A percentile compares a stretch with the other conserved stretches of the same genome.
Conservation (phyloP, 2,113 vertebrate species). For the Lonchura striata region DNA sequence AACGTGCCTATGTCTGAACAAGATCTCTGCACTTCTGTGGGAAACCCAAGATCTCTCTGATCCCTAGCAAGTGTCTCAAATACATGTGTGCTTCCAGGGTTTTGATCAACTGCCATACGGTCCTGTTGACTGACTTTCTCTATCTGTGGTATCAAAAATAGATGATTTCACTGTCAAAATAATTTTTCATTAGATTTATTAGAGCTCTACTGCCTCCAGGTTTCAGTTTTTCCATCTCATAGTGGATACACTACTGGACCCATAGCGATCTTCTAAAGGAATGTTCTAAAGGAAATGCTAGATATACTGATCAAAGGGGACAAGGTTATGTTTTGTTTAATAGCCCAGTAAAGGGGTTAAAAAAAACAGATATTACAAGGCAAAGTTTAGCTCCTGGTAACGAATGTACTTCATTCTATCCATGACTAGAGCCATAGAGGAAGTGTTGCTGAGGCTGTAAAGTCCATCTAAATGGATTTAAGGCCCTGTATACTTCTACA, state of each 20-base stretch:
- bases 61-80: neutral
- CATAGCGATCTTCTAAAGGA: neutral
- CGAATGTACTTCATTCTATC: neutral
- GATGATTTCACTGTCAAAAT: neutral
- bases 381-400: neutral
- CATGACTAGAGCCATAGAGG: neutral
- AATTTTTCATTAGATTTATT: neutral
- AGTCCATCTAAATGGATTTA: neutral
- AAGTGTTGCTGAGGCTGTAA: neutral
- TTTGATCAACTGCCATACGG: neutral
- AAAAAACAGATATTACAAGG: neutral
- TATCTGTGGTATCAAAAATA: neutral
- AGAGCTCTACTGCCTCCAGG: neutral
- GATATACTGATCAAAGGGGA: neutral
- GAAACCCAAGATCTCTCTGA: neutral
- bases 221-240: neutral
- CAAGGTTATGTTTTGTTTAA: neutral
- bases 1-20: neutral
- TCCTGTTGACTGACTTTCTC: neutral
- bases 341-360: neutral
- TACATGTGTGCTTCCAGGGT: neutral
- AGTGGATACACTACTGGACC: neutral
- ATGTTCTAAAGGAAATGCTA: neutral
- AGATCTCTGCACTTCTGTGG: neutral
- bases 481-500: neutral